Conservation (phyloP, 2,888 invertebrate species). For the Dichetophora obliterata region DNA sequence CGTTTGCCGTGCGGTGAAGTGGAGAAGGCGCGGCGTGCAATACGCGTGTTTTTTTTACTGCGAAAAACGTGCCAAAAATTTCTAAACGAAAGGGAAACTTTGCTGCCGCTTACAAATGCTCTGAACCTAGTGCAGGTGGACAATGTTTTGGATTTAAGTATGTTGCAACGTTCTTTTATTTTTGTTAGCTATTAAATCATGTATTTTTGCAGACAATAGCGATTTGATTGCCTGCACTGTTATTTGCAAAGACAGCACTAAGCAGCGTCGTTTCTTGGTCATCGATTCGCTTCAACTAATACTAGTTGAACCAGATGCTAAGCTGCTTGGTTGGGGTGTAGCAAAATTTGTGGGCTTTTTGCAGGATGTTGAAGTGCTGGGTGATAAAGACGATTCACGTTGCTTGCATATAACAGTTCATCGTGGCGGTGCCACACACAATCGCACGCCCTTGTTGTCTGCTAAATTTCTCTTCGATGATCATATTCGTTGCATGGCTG, state of each 20-base stretch:
- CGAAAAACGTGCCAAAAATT: constrained; percentile 84
- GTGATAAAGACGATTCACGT: constrained; percentile 96
- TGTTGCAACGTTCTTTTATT: constrained; percentile 60
- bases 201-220: constrained; percentile 83
- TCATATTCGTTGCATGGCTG: constrained; percentile 99
- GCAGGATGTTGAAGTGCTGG: constrained; percentile 94
- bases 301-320: constrained; percentile 96
- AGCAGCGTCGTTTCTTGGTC: constrained; percentile 93
- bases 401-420: constrained; percentile 95
- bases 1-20: constrained; percentile 96
- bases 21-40: constrained; percentile 88
- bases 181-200: too few species aligned
- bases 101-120: constrained; percentile 90
- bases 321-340: constrained; percentile 96
- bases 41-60: constrained; percentile 92
- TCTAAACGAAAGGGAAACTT: constrained; percentile 85
- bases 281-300: constrained; percentile 96
- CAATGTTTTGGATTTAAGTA: constrained; percentile 96
- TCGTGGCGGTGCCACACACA: constrained; percentile 78
- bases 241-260: constrained; percentile 88
- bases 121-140: constrained; percentile 92
- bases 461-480: constrained; percentile 98
- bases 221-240: constrained; percentile 97
- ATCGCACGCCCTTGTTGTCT: constrained; percentile 83
- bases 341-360: constrained; percentile 96